phyloP scores from a whole-genome alignment of 2,888 invertebrate genomes.

The Stomorhina lunata region DNA sequence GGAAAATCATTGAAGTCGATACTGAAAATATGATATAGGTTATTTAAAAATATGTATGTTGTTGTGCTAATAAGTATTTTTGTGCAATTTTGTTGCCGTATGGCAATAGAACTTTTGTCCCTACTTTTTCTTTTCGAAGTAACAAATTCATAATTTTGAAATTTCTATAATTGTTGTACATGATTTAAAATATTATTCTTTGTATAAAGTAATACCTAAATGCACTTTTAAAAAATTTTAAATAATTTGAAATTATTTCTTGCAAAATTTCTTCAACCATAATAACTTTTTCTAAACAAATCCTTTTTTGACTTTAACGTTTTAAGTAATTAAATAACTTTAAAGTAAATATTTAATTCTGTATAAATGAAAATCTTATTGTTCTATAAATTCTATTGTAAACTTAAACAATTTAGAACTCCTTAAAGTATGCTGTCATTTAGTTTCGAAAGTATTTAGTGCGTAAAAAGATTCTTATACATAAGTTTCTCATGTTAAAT shows the following conservation, averaged over 20 bases:
- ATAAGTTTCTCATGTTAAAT: conserved; percentile 32
- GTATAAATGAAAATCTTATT: not conserved
- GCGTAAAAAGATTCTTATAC: conserved; percentile 37
- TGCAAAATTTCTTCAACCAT: not conserved
- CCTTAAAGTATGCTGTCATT: conserved; percentile 57
- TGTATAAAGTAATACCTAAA: too few species aligned
- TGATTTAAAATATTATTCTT: too few species aligned
- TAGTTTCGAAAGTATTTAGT: conserved; percentile 19
- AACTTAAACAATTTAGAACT: conserved; percentile 4
- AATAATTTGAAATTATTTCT: not conserved
- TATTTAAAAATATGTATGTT: too few species aligned
- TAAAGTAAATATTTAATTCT: not conserved
- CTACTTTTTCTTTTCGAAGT: too few species aligned
- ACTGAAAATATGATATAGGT: too few species aligned
- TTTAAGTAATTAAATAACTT: conserved; percentile 29
- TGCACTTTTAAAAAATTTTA: too few species aligned
- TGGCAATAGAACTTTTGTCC: too few species aligned
- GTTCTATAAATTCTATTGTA: not conserved
- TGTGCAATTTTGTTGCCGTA: too few species aligned
- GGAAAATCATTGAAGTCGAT: not conserved
- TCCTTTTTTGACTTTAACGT: not conserved
- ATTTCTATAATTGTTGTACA: too few species aligned
- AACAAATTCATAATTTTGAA: too few species aligned
- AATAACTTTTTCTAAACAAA: not conserved
- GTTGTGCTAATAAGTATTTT: too few species aligned